These are phyloP conservation scores for Micrasema longulum DNA, from an alignment of 1,140 invertebrate species.

Conservation along the genomic window DNA sequence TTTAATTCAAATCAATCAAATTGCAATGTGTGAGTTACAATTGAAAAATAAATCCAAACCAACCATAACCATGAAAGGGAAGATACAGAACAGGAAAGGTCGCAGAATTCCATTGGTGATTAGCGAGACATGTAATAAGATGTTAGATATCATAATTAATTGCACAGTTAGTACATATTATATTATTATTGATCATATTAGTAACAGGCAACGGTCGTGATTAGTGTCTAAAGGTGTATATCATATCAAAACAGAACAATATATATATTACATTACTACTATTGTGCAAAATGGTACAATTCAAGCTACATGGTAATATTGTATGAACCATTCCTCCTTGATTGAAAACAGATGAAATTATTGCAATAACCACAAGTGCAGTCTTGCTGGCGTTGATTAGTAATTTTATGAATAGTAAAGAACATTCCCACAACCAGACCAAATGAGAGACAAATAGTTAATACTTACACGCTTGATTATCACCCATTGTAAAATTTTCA, in stretches of 20 bases:
- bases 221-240: no score
- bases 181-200: no score
- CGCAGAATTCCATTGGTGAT: slow-evolving; percentile 43
- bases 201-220: no score
- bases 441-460: background rate
- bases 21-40: slow-evolving; percentile 18
- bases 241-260: no score
- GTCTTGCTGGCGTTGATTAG: no score
- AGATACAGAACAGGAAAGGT: slow-evolving; percentile 37
- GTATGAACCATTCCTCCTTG: no score
- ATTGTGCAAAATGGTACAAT: no score
- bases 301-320: no score
- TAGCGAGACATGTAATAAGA: slow-evolving; percentile 68
- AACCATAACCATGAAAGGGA: slow-evolving; percentile 50
- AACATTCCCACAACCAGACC: background rate
- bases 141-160: slow-evolving; percentile 34
- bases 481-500: slow-evolving; percentile 59
- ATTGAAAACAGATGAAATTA: no score
- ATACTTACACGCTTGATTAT: slow-evolving; percentile 66
- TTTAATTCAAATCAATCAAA: slow-evolving; percentile 6
- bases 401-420: background rate
- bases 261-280: no score
- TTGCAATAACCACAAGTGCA: no score
- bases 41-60: slow-evolving; percentile 47
- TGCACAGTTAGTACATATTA: background rate